Evolutionary conservation across 2,888 invertebrate species (phyloP).

Genomic region (Tetragonula carbonaria): DNA sequence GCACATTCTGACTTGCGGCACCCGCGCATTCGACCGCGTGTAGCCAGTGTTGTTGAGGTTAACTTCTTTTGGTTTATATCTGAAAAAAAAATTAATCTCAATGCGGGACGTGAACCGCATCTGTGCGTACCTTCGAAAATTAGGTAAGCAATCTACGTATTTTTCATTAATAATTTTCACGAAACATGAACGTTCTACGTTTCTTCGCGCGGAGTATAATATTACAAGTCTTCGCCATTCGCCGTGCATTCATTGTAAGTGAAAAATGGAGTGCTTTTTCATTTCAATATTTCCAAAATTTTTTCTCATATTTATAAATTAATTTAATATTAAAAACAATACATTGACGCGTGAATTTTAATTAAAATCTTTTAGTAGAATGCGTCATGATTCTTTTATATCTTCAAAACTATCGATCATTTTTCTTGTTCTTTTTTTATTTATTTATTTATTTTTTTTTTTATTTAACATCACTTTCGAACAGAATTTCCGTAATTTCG

Average conservation of each 20-base stretch:
- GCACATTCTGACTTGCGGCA: conserved; percentile 67
- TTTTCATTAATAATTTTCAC: conserved; percentile 15
- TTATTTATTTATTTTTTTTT: not conserved
- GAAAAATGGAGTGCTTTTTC: not conserved
- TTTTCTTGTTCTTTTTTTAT: not conserved
- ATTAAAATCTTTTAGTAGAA: not conserved
- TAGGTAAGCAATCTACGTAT: conserved; percentile 28
- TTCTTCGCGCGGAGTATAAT: not conserved
- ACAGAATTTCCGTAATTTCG: not conserved
- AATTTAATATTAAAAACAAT: not conserved
- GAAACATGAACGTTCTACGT: not conserved
- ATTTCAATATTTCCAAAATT: not conserved
- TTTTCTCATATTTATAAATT: not conserved
- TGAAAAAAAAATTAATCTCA: conserved; percentile 52
- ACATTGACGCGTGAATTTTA: not conserved
- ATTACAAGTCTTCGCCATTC: not conserved
- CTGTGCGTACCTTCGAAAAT: conserved; percentile 15
- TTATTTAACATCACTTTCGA: not conserved
- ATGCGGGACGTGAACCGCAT: conserved; percentile 37
- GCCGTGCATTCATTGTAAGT: not conserved
- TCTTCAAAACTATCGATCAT: not conserved
- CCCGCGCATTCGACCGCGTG: conserved; percentile 73
- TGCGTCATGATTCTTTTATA: not conserved
- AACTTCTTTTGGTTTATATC: conserved; percentile 57
- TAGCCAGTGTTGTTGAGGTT: conserved; percentile 58